Evolutionary conservation across 2,113 vertebrate genomes (phyloP).

Genomic region (Solea senegalensis): DNA sequence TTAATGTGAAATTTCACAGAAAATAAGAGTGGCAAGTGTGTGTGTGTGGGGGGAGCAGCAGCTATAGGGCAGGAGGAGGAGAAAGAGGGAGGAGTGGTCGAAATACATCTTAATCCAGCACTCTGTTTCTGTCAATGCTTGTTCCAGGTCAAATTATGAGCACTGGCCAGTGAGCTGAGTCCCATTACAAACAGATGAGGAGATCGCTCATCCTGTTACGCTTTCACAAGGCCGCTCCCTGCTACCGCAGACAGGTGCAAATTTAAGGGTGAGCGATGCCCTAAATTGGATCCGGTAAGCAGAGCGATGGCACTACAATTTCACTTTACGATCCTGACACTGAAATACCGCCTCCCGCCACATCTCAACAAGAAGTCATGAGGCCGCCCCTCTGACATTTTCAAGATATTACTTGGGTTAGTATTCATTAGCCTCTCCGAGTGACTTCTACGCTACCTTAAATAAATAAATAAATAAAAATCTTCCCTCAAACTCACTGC

Average conservation of each 20-base stretch:
- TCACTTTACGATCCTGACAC: conserved; percentile 59
- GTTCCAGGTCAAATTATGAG: conserved; percentile 81
- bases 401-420: conserved; percentile 38
- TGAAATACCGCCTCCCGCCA: conserved; percentile 45
- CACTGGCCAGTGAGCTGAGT: conserved; percentile 67
- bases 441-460: conserved; percentile 40
- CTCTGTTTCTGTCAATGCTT: conserved; percentile 80
- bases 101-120: conserved; percentile 78
- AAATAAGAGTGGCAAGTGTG: conserved; percentile 50
- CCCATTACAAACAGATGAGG: conserved; percentile 79
- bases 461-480: conserved; percentile 1
- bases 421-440: conserved; percentile 43
- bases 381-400: conserved; percentile 37
- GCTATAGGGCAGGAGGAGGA: conserved; percentile 20
- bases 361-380: conserved; percentile 46
- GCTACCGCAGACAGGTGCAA: conserved; percentile 69
- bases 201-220: conserved; percentile 76
- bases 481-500: conserved; percentile 38
- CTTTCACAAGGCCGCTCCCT: conserved; percentile 54
- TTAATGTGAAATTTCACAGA: conserved; percentile 76
- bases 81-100: conserved; percentile 47
- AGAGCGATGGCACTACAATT: conserved; percentile 70
- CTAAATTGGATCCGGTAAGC: conserved; percentile 74
- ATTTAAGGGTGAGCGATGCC: conserved; percentile 76
- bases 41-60: conserved; percentile 9